Evolutionary conservation across 2,797 vertebrate species (phyloP), one percentile per base, ranked within the genome.

Genomic region (Sciurus vulgaris): DNA sequence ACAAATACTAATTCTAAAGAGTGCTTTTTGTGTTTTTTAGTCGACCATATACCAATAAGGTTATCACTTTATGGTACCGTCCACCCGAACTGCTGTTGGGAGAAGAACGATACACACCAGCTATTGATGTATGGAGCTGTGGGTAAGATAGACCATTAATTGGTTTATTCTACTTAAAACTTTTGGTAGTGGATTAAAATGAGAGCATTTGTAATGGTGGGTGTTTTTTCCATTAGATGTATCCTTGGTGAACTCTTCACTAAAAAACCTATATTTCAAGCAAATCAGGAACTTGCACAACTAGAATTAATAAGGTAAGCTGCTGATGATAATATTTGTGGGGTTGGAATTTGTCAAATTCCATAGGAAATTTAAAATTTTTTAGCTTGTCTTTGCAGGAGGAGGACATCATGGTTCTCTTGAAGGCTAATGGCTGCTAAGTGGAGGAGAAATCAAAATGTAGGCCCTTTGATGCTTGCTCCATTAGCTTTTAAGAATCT

Each of bases 191-290:
- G 44, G 94, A 82, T 89, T 88, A 76, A 97, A 96, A 56, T 90
- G 24, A 28, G 79, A n/a, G 88, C 24, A 76, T 91, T 94, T 95
- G 41, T 98, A 91, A 93, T 79, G 22, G 88, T 76, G 38, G 24
- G 0, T 94, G 33, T 97, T 91, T 94, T 90, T 98, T 92, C n/a
- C 96, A 97, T 81, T 98, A 99, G 99, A 92, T 99, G 98, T 97
- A 99, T 99, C 94, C 98, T 99, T 96, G 99, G 99, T 88, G 99
- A 99, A 96, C 98, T 99, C 97, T 99, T 99, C 97, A 99, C 99
- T 94, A 99, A 99, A 98, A 99, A 99, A 82, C 99, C 99, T 78
- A 99, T 99, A 98, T 99, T 99, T 98, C 99, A 99, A 98, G 99
- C 99, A 98, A 99, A 99, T 96, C 99, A 99, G 97, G 99, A 99